Percentiles rank a stretch among this genome's conserved stretches.
Conservation (phyloP, 2,113 vertebrate species). For the Jacana jacana region DNA sequence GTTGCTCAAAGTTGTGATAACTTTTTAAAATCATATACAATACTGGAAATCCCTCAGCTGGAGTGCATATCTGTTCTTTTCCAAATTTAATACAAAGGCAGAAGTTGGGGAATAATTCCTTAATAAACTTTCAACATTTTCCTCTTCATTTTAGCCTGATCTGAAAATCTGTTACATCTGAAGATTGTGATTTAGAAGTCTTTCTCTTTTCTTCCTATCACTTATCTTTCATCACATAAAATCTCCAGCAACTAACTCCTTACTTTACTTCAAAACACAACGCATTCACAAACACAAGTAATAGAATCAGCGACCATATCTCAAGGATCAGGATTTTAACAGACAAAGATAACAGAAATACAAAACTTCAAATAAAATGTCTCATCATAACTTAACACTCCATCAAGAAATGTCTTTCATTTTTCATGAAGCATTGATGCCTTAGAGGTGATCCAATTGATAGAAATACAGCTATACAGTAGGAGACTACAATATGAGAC, state of each 20-base stretch:
- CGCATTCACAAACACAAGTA: not conserved
- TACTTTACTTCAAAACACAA: not conserved
- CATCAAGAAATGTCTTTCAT: not conserved
- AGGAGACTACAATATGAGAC: not conserved
- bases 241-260: not conserved
- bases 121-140: not conserved
- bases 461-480: not conserved
- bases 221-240: not conserved
- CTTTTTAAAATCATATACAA: not conserved
- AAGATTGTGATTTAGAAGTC: not conserved
- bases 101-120: not conserved
- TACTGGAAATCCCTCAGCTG: not conserved
- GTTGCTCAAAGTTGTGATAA: not conserved
- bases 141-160: not conserved
- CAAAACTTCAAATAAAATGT: not conserved
- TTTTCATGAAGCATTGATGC: not conserved
- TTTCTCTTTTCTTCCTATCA: not conserved
- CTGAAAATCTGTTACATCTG: not conserved
- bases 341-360: not conserved
- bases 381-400: not conserved
- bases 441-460: not conserved
- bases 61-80: accelerated
- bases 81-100: not conserved
- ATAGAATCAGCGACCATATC: not conserved
- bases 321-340: not conserved